A percentile compares a stretch with the other conserved stretches of the same genome.
These are phyloP conservation scores for Crotalus helleri DNA, from an alignment of 2,113 vertebrate genomes.

Conservation along the genomic window DNA sequence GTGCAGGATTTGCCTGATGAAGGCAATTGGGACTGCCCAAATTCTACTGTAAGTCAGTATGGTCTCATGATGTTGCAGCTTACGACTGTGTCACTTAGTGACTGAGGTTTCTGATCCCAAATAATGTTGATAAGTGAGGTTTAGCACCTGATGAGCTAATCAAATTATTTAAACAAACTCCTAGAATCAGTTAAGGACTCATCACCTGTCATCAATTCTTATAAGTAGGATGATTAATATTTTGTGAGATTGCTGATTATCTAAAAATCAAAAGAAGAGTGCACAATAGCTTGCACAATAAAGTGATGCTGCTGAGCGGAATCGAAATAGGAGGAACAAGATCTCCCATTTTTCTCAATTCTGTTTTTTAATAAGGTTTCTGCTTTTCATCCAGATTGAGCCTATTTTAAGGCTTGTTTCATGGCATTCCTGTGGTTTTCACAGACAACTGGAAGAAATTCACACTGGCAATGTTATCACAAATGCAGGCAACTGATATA, in stretches of 20 bases:
- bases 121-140: background rate
- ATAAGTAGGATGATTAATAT: background rate
- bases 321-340: background rate
- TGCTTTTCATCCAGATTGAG: background rate
- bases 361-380: background rate
- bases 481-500: background rate
- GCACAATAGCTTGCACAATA: background rate
- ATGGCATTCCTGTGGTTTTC: background rate
- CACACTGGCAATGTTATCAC: background rate
- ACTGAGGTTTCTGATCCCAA: background rate
- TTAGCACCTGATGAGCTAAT: background rate
- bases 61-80: background rate
- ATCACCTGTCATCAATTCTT: background rate
- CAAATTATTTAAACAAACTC: background rate
- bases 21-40: background rate
- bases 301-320: background rate
- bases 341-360: background rate
- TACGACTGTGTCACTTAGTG: background rate
- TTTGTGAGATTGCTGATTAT: background rate
- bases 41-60: background rate
- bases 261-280: background rate
- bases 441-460: background rate
- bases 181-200: background rate
- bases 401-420: background rate
- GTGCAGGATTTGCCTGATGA: background rate